phyloP scores from a whole-genome alignment of 2,888 invertebrate genomes.

The Sarcophaga caerulescens region DNA sequence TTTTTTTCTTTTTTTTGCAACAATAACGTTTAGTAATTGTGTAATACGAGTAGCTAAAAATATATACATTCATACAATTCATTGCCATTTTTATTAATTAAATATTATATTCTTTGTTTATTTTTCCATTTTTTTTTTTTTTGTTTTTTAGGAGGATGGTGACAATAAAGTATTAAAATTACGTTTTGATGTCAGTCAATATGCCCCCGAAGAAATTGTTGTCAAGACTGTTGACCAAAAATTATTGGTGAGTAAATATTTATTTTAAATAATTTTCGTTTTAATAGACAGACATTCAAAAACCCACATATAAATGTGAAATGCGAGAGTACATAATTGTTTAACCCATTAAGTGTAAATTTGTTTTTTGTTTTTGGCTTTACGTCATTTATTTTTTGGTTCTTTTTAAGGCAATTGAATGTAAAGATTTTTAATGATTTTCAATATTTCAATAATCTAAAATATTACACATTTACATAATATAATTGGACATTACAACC shows the following conservation, averaged over 20 bases:
- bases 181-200: slow-evolving; percentile 98
- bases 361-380: no score
- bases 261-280: not conserved
- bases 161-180: slow-evolving; percentile 96
- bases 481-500: no score
- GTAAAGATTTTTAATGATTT: no score
- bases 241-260: slow-evolving; percentile 88
- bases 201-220: slow-evolving; percentile 98
- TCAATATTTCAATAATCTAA: no score
- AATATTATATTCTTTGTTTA: slow-evolving; percentile 17
- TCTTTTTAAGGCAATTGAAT: no score
- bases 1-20: no score
- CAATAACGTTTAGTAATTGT: no score
- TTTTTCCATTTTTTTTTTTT: slow-evolving; percentile 28
- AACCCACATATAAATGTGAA: not conserved
- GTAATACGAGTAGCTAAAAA: no score
- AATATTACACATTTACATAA: no score
- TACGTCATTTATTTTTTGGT: no score
- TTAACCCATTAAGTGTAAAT: not conserved
- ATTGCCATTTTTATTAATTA: not conserved
- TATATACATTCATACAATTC: no score
- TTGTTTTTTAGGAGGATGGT: slow-evolving; percentile 90
- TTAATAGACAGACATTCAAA: not conserved
- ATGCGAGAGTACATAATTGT: not conserved
- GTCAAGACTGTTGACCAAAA: slow-evolving; percentile 99